Percentiles rank a stretch among this genome's conserved stretches.
Evolutionary conservation across 2,888 invertebrate species (phyloP).

Genomic region (Colostygia pectinataria): DNA sequence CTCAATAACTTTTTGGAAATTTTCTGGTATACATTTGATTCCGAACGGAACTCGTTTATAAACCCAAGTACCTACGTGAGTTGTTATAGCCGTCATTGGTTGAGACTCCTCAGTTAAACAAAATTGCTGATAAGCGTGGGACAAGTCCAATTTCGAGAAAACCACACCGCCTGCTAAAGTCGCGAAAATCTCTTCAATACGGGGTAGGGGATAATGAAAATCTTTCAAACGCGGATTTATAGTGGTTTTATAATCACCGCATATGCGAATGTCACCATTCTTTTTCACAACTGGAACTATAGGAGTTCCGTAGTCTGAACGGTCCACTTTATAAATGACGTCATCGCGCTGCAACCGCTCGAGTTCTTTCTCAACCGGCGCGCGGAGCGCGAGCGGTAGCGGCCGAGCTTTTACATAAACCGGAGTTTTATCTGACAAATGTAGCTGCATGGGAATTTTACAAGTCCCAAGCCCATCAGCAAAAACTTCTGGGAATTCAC

Average conservation of each 20-base stretch:
- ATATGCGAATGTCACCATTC: no score
- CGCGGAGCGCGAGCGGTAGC: constrained; percentile 22
- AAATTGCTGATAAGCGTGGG: not conserved
- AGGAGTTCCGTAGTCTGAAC: no score
- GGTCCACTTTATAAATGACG: constrained; percentile 20
- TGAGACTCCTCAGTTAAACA: no score
- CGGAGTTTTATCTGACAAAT: constrained; percentile 23
- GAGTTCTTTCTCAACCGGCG: constrained; percentile 29
- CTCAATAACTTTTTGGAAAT: no score
- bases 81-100: not conserved
- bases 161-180: no score
- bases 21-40: not conserved
- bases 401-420: constrained; percentile 26
- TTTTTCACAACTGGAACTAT: no score
- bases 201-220: no score
- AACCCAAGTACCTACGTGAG: not conserved
- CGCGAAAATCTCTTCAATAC: no score
- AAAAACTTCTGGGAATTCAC: constrained; percentile 31
- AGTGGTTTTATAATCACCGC: no score
- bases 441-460: constrained; percentile 21
- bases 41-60: not conserved
- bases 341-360: constrained; percentile 31
- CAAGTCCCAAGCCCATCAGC: constrained; percentile 24
- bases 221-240: no score
- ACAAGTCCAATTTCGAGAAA: not conserved